These are phyloP conservation scores for Melinopterus prodromus DNA, from an alignment of 2,888 invertebrate genomes.

Conservation along the genomic window DNA sequence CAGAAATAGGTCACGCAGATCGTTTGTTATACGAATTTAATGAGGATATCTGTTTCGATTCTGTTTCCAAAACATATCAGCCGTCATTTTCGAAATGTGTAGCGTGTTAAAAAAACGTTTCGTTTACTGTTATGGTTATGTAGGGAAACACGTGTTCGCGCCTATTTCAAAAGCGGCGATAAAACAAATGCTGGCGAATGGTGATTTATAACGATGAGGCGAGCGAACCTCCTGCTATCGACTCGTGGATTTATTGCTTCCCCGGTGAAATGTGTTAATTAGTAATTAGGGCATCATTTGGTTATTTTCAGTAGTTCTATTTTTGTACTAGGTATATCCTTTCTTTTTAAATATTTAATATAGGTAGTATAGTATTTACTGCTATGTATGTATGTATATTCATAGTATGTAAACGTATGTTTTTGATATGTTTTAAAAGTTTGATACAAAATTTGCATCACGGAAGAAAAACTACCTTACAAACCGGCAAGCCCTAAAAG, in stretches of 20 bases:
- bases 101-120: neutral
- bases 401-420: no score
- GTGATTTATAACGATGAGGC: neutral
- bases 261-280: neutral
- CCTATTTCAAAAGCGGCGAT: neutral
- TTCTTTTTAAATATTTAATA: no score
- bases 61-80: slow-evolving; percentile 4
- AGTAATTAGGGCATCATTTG: neutral
- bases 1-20: neutral
- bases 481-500: no score
- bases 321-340: neutral
- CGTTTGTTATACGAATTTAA: slow-evolving; percentile 4
- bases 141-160: neutral
- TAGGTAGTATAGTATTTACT: no score
- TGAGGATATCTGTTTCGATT: neutral
- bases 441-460: no score
- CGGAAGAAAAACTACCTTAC: no score
- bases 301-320: neutral
- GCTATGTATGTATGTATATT: no score
- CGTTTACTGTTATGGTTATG: neutral
- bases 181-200: neutral
- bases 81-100: neutral
- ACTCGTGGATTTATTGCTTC: neutral
- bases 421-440: no score
- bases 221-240: neutral